Evolutionary conservation across 2,888 invertebrate genomes (phyloP).

Genomic region (Allacma fusca): DNA sequence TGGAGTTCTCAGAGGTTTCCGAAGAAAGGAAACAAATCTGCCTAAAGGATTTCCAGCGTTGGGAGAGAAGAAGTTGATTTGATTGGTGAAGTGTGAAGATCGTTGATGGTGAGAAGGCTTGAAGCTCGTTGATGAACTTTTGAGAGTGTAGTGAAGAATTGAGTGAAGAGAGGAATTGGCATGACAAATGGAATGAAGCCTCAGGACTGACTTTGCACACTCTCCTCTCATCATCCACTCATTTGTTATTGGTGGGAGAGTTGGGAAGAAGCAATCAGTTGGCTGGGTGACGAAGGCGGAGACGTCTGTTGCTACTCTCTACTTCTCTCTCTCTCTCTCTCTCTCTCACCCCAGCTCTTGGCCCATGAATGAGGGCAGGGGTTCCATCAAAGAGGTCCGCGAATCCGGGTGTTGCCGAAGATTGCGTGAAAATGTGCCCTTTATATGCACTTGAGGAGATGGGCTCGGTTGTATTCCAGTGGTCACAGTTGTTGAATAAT

Average conservation of each 20-base stretch:
- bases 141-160: constrained; percentile 46
- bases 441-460: constrained; percentile 61
- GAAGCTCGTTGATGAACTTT: constrained; percentile 53
- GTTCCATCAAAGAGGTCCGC: constrained; percentile 40
- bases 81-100: constrained; percentile 40
- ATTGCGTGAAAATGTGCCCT: constrained; percentile 62
- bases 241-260: constrained; percentile 41
- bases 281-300: constrained; percentile 31
- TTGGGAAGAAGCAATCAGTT: constrained; percentile 29
- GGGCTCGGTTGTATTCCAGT: constrained; percentile 58
- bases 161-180: constrained; percentile 35
- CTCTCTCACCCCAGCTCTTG: background rate
- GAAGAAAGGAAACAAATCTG: background rate
- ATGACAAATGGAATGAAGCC: constrained; percentile 46
- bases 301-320: background rate
- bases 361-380: constrained; percentile 46
- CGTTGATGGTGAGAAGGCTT: constrained; percentile 23
- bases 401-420: constrained; percentile 52
- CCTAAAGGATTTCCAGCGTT: background rate
- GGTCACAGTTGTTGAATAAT: constrained; percentile 62
- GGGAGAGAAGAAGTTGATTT: constrained; percentile 26
- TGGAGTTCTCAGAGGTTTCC: too few species aligned
- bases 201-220: constrained; percentile 44
- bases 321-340: background rate
- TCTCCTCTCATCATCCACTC: constrained; percentile 48